phyloP scores from a whole-genome alignment of 2,888 invertebrate species.

The Polyommatus icarus region DNA sequence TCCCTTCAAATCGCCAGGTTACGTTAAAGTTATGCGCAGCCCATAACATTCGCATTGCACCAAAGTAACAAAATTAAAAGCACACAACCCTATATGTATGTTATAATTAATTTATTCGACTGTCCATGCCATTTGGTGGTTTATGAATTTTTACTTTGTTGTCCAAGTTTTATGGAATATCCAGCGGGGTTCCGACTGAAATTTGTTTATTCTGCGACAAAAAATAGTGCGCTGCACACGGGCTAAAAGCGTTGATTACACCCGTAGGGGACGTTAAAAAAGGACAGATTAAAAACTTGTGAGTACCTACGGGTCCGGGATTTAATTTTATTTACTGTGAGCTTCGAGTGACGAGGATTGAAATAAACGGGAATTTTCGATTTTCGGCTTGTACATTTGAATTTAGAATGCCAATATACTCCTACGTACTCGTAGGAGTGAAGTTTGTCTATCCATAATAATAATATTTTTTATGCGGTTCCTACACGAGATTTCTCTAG shows the following conservation, averaged over 20 bases:
- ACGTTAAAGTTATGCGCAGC: not conserved
- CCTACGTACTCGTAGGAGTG: too few species aligned
- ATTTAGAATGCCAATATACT: constrained; percentile 6
- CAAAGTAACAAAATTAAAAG: not conserved
- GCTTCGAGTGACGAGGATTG: constrained; percentile 13
- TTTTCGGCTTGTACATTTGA: not conserved
- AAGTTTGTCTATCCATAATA: too few species aligned
- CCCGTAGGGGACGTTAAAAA: constrained; percentile 31
- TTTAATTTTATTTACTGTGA: constrained; percentile 24
- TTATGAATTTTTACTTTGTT: constrained; percentile 44
- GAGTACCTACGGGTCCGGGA: constrained; percentile 24
- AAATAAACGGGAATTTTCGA: not conserved
- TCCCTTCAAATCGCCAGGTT: not conserved
- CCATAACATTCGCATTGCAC: not conserved
- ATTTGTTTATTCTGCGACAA: constrained; percentile 35
- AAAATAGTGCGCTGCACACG: constrained; percentile 26
- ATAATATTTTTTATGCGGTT: too few species aligned
- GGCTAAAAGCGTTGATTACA: constrained; percentile 30
- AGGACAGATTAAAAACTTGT: constrained; percentile 24
- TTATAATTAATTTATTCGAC: constrained; percentile 49
- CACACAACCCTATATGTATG: constrained; percentile 38
- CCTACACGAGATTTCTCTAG: too few species aligned
- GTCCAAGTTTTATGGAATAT: constrained; percentile 37
- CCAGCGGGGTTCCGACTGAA: constrained; percentile 21
- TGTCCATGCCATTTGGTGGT: constrained; percentile 43